Percentiles rank a stretch among this genome's conserved stretches.
These are phyloP conservation scores for Harmothoe impar DNA, from an alignment of 2,888 invertebrate genomes.

Conservation along the genomic window DNA sequence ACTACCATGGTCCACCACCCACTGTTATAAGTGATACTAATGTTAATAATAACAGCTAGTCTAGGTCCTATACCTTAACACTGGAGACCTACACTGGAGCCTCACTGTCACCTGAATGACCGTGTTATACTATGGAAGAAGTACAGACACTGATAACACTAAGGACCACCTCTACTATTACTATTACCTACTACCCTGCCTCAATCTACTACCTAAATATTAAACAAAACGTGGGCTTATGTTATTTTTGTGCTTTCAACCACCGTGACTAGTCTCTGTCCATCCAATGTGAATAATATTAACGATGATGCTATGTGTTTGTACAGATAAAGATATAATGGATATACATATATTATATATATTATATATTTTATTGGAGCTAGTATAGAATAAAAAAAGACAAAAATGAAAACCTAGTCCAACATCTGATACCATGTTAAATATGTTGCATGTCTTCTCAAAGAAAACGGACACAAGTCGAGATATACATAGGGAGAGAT, in stretches of 20 bases:
- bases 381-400: conserved; percentile 60
- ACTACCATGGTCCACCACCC: no score
- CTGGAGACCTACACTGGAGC: not conserved
- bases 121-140: not conserved
- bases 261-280: conserved; percentile 56
- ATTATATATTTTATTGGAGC: conserved; percentile 59
- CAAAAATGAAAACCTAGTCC: conserved; percentile 26
- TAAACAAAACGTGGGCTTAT: conserved; percentile 40
- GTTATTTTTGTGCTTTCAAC: conserved; percentile 60
- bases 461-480: not conserved
- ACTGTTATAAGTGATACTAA: no score
- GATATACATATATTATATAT: conserved; percentile 53
- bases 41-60: not conserved
- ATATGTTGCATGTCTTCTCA: conserved; percentile 30
- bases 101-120: not conserved
- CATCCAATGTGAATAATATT: conserved; percentile 48
- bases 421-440: conserved; percentile 22
- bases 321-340: conserved; percentile 53
- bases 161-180: not conserved
- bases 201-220: not conserved
- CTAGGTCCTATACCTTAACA: conserved; percentile 24
- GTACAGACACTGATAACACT: not conserved
- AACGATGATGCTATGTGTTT: conserved; percentile 17
- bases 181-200: no score
- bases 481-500: not conserved